Evolutionary conservation across 1,140 invertebrate species (phyloP), one percentile per base, ranked within the genome.

Genomic region (Drosophila leontia): DNA sequence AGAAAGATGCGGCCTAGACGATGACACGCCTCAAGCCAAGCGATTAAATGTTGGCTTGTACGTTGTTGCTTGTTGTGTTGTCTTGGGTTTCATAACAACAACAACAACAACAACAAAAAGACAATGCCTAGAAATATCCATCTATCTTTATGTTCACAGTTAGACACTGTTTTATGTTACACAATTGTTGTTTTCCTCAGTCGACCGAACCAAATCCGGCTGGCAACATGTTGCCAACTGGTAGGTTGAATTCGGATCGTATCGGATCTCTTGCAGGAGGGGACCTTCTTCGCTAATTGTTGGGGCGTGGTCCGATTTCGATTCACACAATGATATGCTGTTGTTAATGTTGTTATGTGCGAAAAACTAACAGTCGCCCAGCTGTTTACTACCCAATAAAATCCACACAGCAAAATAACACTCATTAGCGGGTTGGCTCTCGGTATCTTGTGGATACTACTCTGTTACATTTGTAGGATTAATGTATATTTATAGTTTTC

Each of bases 71-170:
- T 67, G 47, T 9, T 45, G 56, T 45, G 44, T 29, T 63, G 81
- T 64, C 83, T 86, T 82, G 65, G 77, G 83, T 86, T 86, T 86
- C 83, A 88, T 87, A 87, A 84, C 80, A 84, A 88, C 80, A 82
- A 84, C 80, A 84, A 88, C n/a, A n/a, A n/a, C 80, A 82, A 81
- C 41, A 37, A 17, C 35, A 41, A 60, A 7, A 57, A 75, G 77
- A 87, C 84, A 87, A 87, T 90, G 85, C 85, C 77, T 84, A 85
- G 77, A 88, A 88, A 84, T 90, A 74, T 56, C 84, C 86, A 78
- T 88, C 80, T 83, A 72, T 76, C 74, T 76, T 50, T 42, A 29
- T 64, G 58, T 64, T 76, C 39, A 64, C 74, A 57, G 48, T 65
- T 57, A 56, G 50, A 41, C 42, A 39, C 48, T 75, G 39, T 76